A percentile compares a stretch with the other conserved stretches of the same genome.
These are phyloP conservation scores for Tipula vernalis DNA, from an alignment of 2,888 invertebrate genomes.

Conservation along the genomic window DNA sequence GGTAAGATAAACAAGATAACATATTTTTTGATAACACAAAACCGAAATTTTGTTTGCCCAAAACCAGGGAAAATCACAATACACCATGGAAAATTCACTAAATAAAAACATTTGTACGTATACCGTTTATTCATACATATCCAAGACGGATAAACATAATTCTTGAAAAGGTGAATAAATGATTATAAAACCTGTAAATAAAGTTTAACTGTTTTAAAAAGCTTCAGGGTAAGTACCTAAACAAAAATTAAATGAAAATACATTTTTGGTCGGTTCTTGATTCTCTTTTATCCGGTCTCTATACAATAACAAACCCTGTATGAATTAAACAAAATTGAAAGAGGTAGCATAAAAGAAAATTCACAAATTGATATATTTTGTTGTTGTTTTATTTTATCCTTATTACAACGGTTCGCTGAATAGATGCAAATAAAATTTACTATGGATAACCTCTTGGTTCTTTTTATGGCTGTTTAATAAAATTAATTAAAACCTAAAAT, in stretches of 20 bases:
- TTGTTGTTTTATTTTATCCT: background rate
- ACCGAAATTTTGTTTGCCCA: background rate
- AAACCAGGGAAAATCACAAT: background rate
- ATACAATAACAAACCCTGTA: background rate
- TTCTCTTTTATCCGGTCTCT: background rate
- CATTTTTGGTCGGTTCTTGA: background rate
- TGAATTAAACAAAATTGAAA: background rate
- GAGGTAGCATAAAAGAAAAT: background rate
- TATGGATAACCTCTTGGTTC: background rate
- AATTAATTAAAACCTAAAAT: background rate
- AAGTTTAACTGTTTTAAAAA: background rate
- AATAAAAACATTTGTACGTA: background rate
- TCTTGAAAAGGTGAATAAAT: background rate
- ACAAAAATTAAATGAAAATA: background rate
- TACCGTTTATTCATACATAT: background rate
- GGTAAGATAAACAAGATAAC: background rate
- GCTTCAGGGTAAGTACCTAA: background rate
- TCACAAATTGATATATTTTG: background rate
- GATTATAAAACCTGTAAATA: background rate
- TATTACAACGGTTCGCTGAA: background rate
- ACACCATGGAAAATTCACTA: background rate
- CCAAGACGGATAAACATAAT: background rate
- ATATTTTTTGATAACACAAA: background rate
- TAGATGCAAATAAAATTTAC: background rate
- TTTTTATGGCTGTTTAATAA: background rate